Evolutionary conservation across 2,113 vertebrate species (phyloP).

Genomic region (Chlamydotis undulata): DNA sequence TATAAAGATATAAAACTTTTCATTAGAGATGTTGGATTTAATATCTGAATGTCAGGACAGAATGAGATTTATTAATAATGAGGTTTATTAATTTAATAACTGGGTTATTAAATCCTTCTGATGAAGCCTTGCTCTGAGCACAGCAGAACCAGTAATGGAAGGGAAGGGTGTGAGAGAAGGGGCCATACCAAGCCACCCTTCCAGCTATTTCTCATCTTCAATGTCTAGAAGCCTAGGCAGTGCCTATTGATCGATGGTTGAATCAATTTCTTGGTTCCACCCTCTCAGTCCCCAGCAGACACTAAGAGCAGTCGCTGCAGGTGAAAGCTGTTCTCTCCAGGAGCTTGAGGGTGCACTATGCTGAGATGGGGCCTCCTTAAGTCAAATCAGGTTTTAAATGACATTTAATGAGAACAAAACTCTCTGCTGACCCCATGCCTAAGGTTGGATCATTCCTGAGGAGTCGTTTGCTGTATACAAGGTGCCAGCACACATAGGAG

Average conservation of each 20-base stretch:
- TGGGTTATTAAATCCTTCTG: neutral
- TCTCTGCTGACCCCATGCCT: neutral
- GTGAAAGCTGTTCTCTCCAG: neutral
- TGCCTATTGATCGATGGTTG: neutral
- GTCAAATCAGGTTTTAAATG: neutral
- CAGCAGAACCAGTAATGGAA: neutral
- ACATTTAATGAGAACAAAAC: neutral
- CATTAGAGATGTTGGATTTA: neutral
- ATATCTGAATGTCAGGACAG: neutral
- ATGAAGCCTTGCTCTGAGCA: neutral
- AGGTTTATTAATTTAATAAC: neutral
- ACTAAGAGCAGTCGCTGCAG: neutral
- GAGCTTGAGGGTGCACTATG: neutral
- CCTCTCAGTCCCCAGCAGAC: neutral
- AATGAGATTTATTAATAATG: neutral
- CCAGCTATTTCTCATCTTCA: neutral
- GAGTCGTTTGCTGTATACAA: neutral
- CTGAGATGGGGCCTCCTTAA: neutral
- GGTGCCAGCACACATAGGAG: neutral
- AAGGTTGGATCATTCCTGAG: neutral
- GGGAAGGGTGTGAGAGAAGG: neutral
- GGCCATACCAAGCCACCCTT: neutral
- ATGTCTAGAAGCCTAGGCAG: neutral
- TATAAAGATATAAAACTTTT: neutral
- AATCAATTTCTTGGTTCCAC: neutral